These are phyloP conservation scores for Ips typographus DNA, from an alignment of 1,140 invertebrate genomes.

Conservation along the genomic window DNA sequence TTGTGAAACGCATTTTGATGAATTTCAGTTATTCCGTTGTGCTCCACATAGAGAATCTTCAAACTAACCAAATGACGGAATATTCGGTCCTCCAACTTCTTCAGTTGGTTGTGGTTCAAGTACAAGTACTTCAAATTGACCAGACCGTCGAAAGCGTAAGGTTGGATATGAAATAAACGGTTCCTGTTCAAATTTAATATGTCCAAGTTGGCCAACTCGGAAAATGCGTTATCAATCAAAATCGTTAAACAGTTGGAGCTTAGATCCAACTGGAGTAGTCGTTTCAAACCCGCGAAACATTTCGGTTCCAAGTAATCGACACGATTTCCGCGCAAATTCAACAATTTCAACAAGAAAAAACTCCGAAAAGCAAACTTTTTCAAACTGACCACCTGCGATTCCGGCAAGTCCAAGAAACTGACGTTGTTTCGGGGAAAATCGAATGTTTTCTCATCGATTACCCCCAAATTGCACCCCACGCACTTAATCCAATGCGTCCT, in stretches of 20 bases:
- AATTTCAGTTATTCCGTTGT: slow-evolving; percentile 44
- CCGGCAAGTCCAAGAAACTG: slow-evolving; percentile 40
- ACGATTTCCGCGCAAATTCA: slow-evolving; percentile 43
- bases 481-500: slow-evolving; percentile 45
- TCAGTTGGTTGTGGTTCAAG: slow-evolving; percentile 43
- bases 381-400: slow-evolving; percentile 33
- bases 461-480: slow-evolving; percentile 41
- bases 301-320: slow-evolving; percentile 40
- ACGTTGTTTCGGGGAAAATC: slow-evolving; percentile 44
- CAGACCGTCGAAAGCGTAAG: slow-evolving; percentile 45
- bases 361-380: slow-evolving; percentile 41
- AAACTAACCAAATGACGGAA: slow-evolving; percentile 44
- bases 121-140: slow-evolving; percentile 46
- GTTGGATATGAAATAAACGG: slow-evolving; percentile 41
- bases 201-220: slow-evolving; percentile 44
- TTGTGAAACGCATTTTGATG: slow-evolving; percentile 44
- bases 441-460: slow-evolving; percentile 44
- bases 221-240: slow-evolving; percentile 43
- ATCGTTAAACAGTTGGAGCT: slow-evolving; percentile 43
- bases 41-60: slow-evolving; percentile 46
- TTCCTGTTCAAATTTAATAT: slow-evolving; percentile 46
- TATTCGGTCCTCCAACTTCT: slow-evolving; percentile 41
- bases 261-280: slow-evolving; percentile 44
- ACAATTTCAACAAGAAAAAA: slow-evolving; percentile 40
- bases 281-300: slow-evolving; percentile 40